These are phyloP conservation scores for Penelope pileata DNA, from an alignment of 2,113 vertebrate species.

Conservation along the genomic window DNA sequence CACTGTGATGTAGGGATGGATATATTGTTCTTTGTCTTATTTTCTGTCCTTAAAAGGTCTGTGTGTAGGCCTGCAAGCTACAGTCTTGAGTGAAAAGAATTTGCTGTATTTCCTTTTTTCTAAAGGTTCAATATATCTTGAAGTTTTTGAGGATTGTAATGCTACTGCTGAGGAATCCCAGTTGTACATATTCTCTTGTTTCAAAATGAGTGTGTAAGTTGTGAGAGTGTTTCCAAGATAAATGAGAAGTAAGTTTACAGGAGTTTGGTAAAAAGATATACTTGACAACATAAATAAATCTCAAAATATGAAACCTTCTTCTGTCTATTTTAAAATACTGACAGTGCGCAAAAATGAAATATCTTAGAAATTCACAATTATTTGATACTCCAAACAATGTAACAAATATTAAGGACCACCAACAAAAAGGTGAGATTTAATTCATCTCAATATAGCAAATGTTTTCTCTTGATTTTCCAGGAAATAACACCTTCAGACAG, in stretches of 20 bases:
- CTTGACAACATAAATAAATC: not conserved
- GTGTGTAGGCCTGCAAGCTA: not conserved
- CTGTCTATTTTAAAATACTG: not conserved
- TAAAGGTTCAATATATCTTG: not conserved
- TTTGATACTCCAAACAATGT: not conserved
- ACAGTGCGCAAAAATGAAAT: not conserved
- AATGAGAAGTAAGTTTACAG: not conserved
- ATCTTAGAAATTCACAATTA: not conserved
- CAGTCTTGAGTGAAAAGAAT: not conserved
- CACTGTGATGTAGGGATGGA: not conserved
- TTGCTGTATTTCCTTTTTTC: not conserved
- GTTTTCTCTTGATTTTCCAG: not conserved
- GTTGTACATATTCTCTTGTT: not conserved
- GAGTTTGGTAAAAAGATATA: not conserved
- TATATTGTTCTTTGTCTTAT: not conserved
- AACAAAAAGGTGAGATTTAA: not conserved
- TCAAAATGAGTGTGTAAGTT: not conserved
- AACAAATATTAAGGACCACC: not conserved
- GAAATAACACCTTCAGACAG: not conserved
- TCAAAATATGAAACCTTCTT: rapidly evolving
- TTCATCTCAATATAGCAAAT: not conserved
- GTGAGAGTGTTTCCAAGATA: not conserved
- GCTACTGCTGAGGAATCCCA: not conserved
- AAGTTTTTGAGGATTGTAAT: not conserved
- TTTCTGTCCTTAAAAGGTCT: not conserved